Evolutionary conservation across 2,797 vertebrate species (phyloP), one percentile per base, ranked within the genome.

Genomic region (Neoniphon sammara): DNA sequence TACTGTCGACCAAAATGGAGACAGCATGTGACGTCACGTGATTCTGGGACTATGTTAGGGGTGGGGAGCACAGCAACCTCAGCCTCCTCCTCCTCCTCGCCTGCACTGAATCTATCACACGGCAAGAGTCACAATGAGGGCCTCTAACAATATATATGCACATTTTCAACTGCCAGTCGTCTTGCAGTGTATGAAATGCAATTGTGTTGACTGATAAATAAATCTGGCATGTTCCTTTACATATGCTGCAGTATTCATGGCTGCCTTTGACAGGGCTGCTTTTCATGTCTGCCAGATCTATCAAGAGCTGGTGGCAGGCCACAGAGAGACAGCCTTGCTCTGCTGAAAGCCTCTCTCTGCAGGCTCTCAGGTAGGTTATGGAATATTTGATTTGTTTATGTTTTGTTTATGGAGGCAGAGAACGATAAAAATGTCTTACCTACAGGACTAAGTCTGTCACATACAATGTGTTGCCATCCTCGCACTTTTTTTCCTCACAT

Each of bases 361-460:
- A 84, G 47, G 82, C 78, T 76, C 82, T 81, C 92, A 93, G 91
- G 93, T 92, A 91, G 84, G 85, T 85, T 73, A 65, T 39, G 5
- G 77, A 73, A 78, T 70, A 58, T 14, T 49, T 63, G 6, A 60
- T 54, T 61, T 69, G 49, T 65, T 55, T 0, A 0, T 66, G 36
- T 54, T 77, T 49, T 66, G 9, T 60, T 50, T 44, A 12, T 10
- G 21, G 55, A 27, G 25, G 46, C 46, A 49, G 5, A 2, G 23
- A 7, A 42, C 2, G 39, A 11, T 42, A 4, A 15, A 42, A 3
- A 42, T 42, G 39, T 42, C 12, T 42, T 14, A 42, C 12, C 12
- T 42, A 42, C 39, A 42, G 39, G 39, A 42, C 39, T 42, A 42
- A 42, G 15, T 56, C 25, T 27, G 3, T 55, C 9, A 6, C 2